Evolutionary conservation across 2,888 invertebrate species (phyloP).

Genomic region (Tridacna crocea): DNA sequence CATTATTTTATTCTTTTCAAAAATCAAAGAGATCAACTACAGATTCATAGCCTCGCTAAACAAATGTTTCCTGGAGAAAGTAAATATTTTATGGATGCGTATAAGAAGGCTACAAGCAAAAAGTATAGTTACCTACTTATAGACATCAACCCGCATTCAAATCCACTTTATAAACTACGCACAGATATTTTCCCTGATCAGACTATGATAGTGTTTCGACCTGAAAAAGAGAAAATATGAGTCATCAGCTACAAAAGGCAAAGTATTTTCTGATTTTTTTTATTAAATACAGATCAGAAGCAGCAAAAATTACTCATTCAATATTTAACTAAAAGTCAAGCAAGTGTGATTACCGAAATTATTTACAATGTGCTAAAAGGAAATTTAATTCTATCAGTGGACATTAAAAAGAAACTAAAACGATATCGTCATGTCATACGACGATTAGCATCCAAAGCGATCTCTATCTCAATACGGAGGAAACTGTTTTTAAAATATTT

Average conservation of each 20-base stretch:
- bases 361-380: constrained; percentile 41
- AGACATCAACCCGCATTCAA: constrained; percentile 41
- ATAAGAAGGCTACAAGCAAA: constrained; percentile 42
- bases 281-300: constrained; percentile 37
- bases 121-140: constrained; percentile 53
- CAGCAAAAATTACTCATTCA: constrained; percentile 40
- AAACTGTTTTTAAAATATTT: constrained; percentile 36
- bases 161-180: constrained; percentile 40
- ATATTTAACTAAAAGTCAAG: constrained; percentile 34
- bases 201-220: constrained; percentile 38
- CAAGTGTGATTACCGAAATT: constrained; percentile 41
- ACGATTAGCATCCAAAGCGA: constrained; percentile 32
- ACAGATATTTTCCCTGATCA: constrained; percentile 43
- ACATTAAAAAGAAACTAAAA: constrained; percentile 31
- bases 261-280: constrained; percentile 36
- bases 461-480: constrained; percentile 25
- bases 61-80: constrained; percentile 57
- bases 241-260: constrained; percentile 41
- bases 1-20: constrained; percentile 61
- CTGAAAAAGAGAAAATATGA: constrained; percentile 42
- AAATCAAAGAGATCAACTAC: constrained; percentile 49
- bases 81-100: constrained; percentile 58
- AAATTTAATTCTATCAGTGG: constrained; percentile 16
- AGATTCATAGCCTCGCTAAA: constrained; percentile 59
- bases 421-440: constrained; percentile 35